Conservation (phyloP, 2,113 vertebrate species). For the Saguinus midas region DNA sequence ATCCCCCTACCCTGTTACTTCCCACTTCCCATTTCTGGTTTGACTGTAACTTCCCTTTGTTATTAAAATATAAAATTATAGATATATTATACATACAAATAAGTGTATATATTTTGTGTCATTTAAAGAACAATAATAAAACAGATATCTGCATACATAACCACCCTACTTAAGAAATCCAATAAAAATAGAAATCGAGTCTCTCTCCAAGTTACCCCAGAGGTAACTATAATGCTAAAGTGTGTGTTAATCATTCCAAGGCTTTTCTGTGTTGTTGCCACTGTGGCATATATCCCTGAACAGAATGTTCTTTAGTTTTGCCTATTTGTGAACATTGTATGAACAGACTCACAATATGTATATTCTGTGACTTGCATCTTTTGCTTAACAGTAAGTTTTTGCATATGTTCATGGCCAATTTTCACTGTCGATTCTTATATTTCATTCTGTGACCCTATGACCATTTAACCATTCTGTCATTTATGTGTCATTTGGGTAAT, state of each 20-base stretch:
- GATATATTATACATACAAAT: background rate
- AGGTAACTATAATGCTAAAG: background rate
- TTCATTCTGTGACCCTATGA: background rate
- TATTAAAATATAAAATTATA: background rate
- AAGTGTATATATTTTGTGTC: background rate
- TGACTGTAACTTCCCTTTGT: background rate
- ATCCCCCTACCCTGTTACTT: background rate
- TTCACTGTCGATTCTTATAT: background rate
- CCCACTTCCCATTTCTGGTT: background rate
- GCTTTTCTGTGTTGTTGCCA: background rate
- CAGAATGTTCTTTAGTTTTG: background rate
- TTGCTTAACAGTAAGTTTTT: background rate
- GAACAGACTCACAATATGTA: background rate
- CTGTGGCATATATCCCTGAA: background rate
- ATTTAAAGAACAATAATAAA: background rate
- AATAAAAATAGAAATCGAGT: background rate
- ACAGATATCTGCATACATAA: background rate
- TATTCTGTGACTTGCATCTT: background rate
- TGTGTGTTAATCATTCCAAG: background rate
- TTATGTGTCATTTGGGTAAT: background rate
- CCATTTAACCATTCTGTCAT: background rate
- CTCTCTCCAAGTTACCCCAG: background rate
- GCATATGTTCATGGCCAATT: background rate
- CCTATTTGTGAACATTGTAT: background rate
- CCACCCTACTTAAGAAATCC: background rate